Percentiles rank a stretch among this genome's conserved stretches.
Evolutionary conservation across 2,888 invertebrate species (phyloP).

Genomic region (Disparrhopalites patrizii): DNA sequence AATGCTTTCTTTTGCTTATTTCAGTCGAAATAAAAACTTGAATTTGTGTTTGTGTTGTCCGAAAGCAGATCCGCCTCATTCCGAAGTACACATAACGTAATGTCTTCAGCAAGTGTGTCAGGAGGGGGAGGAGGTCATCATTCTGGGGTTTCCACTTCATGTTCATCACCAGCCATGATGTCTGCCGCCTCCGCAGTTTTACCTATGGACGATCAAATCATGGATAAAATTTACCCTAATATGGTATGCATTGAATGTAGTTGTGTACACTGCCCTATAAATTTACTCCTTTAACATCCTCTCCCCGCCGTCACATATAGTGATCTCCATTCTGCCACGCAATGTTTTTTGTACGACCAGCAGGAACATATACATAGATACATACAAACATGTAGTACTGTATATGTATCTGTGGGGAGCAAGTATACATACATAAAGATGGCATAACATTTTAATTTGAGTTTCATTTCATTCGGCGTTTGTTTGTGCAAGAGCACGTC

Average conservation of each 20-base stretch:
- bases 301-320: not conserved
- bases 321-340: not conserved
- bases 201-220: constrained; percentile 24
- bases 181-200: constrained; percentile 26
- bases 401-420: not conserved
- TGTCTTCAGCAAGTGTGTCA: constrained; percentile 28
- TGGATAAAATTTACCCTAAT: constrained; percentile 29
- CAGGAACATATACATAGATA: too few species aligned
- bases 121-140: constrained; percentile 30
- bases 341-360: not conserved
- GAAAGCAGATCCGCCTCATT: constrained; percentile 31
- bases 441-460: not conserved
- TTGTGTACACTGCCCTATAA: too few species aligned
- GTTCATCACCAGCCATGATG: constrained; percentile 38
- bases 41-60: not conserved
- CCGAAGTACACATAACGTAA: constrained; percentile 32
- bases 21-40: not conserved
- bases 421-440: not conserved
- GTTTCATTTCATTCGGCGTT: not conserved
- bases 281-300: not conserved
- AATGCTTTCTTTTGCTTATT: too few species aligned
- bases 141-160: constrained; percentile 38
- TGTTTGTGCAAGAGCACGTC: not conserved
- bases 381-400: too few species aligned
- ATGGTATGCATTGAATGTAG: constrained; percentile 18